Base-by-base conservation (phyloP, 1,140 invertebrate genomes). In the Caenorhabditis latens region DNA sequence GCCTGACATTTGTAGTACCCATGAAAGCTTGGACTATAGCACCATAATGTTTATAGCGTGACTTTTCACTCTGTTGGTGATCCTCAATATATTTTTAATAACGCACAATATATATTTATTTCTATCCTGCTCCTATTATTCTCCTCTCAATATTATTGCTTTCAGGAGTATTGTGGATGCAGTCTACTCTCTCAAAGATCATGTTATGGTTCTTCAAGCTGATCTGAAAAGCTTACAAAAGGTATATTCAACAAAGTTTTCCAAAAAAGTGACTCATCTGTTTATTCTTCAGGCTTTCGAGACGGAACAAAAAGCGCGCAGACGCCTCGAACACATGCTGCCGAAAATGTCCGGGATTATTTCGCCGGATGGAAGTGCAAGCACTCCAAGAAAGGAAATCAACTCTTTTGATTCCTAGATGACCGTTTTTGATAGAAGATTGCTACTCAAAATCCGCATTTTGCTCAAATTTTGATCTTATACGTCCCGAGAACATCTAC, bases 111-210 rank as follows among this genome's bases (percentile, higher is more conserved):
- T 63, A 32, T 32, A 4, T 9, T 40, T 32, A 8, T 63, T 32
- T 21, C 14, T 24, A 8, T 32, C 2, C 40, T 8, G 86, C 40
- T 86, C 13, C 86, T 61, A 55, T 48, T 58, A 82, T 57, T 48
- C 46, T 75, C 65, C 55, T 32, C 24, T 8, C 16, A 19, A 58
- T 14, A 3, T 42, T 55, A 32, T 57, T 90, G 21, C 86, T 90
- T 93, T 85, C 91, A 95, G 95, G 93, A 94, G 93, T 90, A 91
- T 95, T 85, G 94, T 95, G 87, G 95, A 95, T 91, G 95, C 95
- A 46, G 95, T 96, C 88, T 95, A 95, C 92, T 94, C 94, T 71
- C 90, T 95, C 83, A 95, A 95, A 91, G 94, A 94, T 90, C 94
- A 95, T 93, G 93, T 95, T 83, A 16, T 71, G 4, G 24, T 24